These are phyloP conservation scores for Fragum fragum DNA, from an alignment of 2,888 invertebrate genomes.

Conservation along the genomic window DNA sequence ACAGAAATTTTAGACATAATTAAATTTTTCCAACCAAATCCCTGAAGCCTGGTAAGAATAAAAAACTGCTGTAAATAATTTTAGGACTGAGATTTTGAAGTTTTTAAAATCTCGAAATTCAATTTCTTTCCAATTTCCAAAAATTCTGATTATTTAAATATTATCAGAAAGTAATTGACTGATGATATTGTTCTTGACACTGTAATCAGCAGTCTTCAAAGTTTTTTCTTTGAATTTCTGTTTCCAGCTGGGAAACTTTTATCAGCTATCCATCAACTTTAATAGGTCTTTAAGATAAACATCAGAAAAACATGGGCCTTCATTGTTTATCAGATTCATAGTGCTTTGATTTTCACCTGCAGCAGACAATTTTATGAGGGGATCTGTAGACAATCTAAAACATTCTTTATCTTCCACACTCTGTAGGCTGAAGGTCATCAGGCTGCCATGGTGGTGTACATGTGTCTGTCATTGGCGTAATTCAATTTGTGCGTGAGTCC, in stretches of 20 bases:
- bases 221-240: constrained; percentile 9
- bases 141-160: background rate
- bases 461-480: too few species aligned
- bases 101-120: too few species aligned
- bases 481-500: too few species aligned
- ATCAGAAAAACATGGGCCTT: background rate
- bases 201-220: background rate
- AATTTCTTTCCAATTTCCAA: too few species aligned
- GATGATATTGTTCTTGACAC: background rate
- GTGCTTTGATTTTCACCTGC: background rate
- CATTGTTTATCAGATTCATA: constrained; percentile 1
- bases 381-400: background rate
- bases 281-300: constrained; percentile 18
- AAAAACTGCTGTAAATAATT: too few species aligned
- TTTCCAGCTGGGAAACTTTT: constrained; percentile 17
- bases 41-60: too few species aligned
- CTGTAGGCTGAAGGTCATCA: too few species aligned
- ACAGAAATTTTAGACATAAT: too few species aligned
- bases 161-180: background rate
- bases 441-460: too few species aligned
- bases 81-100: too few species aligned
- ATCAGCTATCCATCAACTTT: constrained; percentile 20
- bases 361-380: background rate
- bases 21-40: too few species aligned
- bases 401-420: too few species aligned